A percentile compares a stretch with the other conserved stretches of the same genome.
Evolutionary conservation across 1,140 invertebrate species (phyloP).

Genomic region (Dendroctonus valens): DNA sequence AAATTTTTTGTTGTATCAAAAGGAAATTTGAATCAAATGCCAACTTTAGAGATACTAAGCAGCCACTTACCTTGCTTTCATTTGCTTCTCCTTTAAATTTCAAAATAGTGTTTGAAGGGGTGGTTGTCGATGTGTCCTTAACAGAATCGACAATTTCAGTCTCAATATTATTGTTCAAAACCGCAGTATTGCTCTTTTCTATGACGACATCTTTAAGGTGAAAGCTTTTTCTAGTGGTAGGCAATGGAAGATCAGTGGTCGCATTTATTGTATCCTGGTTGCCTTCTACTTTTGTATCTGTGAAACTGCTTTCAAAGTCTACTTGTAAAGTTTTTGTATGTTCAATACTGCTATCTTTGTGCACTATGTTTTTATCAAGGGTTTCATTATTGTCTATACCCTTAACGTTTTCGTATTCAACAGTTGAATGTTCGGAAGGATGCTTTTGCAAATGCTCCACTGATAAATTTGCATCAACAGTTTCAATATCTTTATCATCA

Average conservation of each 20-base stretch:
- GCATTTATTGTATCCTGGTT: constrained; percentile 23
- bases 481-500: constrained; percentile 3
- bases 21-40: no score
- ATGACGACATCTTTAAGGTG: no score
- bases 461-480: neutral
- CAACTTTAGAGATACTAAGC: no score
- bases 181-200: no score
- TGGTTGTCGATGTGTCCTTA: constrained; percentile 2
- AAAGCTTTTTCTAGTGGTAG: no score
- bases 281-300: constrained; percentile 12
- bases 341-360: constrained; percentile 38
- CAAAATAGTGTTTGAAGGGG: neutral
- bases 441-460: constrained; percentile 16
- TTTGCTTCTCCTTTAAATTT: constrained; percentile 13
- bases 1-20: no score
- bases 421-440: constrained; percentile 10
- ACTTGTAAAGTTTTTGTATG: constrained; percentile 14
- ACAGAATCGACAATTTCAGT: constrained; percentile 39
- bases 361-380: constrained; percentile 34
- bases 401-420: constrained; percentile 34
- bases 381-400: constrained; percentile 37
- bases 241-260: no score
- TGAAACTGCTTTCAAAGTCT: neutral
- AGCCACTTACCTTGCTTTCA: constrained; percentile 27
- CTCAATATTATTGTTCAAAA: constrained; percentile 46